phyloP scores from a whole-genome alignment of 2,797 vertebrate genomes.

The Nannoperca australis region DNA sequence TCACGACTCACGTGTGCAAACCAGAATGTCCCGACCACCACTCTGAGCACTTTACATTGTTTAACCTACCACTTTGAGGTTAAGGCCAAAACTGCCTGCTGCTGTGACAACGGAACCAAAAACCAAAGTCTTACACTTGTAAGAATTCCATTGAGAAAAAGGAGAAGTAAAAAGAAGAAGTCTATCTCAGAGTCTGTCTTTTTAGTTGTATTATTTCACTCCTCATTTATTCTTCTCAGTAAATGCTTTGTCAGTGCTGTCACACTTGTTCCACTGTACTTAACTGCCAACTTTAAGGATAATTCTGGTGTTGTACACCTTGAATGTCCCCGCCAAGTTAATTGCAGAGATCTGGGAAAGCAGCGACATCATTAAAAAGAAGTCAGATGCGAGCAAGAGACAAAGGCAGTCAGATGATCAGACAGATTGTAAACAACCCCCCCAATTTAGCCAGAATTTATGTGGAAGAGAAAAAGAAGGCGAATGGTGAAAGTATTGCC shows the following conservation, averaged over 20 bases:
- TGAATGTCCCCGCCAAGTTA: neutral
- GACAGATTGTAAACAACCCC: neutral
- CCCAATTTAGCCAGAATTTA: neutral
- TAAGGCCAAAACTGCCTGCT: slow-evolving; percentile 38
- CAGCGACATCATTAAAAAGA: neutral
- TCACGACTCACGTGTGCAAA: slow-evolving; percentile 55
- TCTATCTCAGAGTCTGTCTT: slow-evolving; percentile 21
- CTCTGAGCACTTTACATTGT: slow-evolving; percentile 42
- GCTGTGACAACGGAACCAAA: slow-evolving; percentile 27
- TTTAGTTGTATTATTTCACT: slow-evolving; percentile 50
- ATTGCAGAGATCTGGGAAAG: neutral
- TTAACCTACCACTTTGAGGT: slow-evolving; percentile 54
- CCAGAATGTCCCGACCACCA: slow-evolving; percentile 49
- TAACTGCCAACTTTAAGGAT: neutral
- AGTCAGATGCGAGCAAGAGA: neutral
- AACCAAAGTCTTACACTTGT: slow-evolving; percentile 34
- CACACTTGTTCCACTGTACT: neutral
- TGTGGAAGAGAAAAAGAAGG: neutral
- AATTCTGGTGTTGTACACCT: neutral
- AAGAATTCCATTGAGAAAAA: slow-evolving; percentile 64
- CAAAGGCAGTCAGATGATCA: neutral
- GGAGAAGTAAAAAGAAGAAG: slow-evolving; percentile 66
- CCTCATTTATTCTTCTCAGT: slow-evolving; percentile 21
- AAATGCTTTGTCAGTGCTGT: slow-evolving; percentile 14
- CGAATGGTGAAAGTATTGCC: neutral